Conservation (phyloP, 2,113 vertebrate species). For the Siniperca chuatsi region DNA sequence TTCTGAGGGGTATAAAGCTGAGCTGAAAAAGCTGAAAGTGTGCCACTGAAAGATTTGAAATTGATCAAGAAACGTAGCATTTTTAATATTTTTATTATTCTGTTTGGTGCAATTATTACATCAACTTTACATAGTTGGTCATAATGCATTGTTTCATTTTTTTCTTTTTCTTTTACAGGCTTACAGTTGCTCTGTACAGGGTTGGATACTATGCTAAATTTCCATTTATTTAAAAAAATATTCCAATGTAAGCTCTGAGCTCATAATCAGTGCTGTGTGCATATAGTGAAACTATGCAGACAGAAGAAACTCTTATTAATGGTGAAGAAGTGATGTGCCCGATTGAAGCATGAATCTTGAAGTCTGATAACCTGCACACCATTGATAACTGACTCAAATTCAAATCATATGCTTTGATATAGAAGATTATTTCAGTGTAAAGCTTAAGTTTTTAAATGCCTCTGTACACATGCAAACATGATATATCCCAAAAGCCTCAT, state of each 20-base stretch:
- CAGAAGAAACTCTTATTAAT: not conserved
- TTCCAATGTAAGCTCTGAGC: not conserved
- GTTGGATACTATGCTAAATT: not conserved
- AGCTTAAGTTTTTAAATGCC: slow-evolving; percentile 8
- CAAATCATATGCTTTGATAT: slow-evolving; percentile 36
- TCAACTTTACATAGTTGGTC: slow-evolving; percentile 27
- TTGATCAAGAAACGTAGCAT: not conserved
- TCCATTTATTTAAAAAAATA: not conserved
- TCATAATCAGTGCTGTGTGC: not conserved
- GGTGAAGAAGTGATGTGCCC: not conserved
- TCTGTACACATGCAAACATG: slow-evolving; percentile 17
- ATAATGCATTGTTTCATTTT: not conserved
- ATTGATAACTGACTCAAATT: slow-evolving; percentile 14
- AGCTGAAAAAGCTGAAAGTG: not conserved
- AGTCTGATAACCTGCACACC: slow-evolving; percentile 4
- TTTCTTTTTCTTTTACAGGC: not conserved
- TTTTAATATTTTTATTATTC: slow-evolving; percentile 38
- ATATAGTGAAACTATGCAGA: not conserved
- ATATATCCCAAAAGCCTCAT: slow-evolving; percentile 17
- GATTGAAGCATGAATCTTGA: not conserved
- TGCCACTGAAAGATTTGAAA: not conserved
- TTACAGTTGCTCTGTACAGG: not conserved
- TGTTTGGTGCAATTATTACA: slow-evolving; percentile 43
- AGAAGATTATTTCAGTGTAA: slow-evolving; percentile 9
- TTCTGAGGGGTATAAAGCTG: slow-evolving; percentile 13